These are phyloP conservation scores for Notolabrus celidotus DNA, from an alignment of 2,797 vertebrate genomes.

Conservation along the genomic window DNA sequence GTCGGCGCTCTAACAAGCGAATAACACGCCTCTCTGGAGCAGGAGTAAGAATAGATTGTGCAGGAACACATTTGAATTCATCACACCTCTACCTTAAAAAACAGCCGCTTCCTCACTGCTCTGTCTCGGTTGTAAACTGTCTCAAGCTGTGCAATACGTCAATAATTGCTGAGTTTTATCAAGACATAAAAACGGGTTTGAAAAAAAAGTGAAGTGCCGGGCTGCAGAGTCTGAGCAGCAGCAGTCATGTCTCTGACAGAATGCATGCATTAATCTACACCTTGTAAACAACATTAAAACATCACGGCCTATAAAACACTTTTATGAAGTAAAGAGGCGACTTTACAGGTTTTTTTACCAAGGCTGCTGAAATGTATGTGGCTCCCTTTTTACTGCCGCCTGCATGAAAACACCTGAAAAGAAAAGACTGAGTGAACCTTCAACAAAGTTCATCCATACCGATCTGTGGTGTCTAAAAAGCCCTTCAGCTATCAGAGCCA, in stretches of 20 bases:
- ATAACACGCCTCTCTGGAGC: constrained; percentile 59
- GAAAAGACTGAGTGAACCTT: constrained; percentile 16
- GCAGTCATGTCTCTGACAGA: constrained; percentile 65
- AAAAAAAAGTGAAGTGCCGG: constrained; percentile 70
- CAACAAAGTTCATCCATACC: constrained; percentile 5
- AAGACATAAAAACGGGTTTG: constrained; percentile 71
- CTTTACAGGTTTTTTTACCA: constrained; percentile 76
- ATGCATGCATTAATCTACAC: constrained; percentile 75
- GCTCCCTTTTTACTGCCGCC: constrained; percentile 22
- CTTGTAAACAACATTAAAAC: constrained; percentile 88
- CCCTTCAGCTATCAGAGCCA: too few relatives aligned
- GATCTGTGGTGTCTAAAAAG: too few relatives aligned
- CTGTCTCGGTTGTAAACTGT: constrained; percentile 76
- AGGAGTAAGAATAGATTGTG: constrained; percentile 69
- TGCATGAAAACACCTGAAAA: constrained; percentile 39
- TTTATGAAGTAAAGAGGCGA: constrained; percentile 87
- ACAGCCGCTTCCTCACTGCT: constrained; percentile 56
- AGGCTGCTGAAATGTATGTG: constrained; percentile 58
- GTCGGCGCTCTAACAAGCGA: constrained; percentile 73
- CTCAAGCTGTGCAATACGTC: constrained; percentile 77
- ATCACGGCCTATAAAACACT: constrained; percentile 81
- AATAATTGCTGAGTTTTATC: constrained; percentile 77
- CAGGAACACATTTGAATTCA: constrained; percentile 63
- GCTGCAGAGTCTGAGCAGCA: constrained; percentile 71
- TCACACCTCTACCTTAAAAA: constrained; percentile 67